These are phyloP conservation scores for Hoplostethus mediterraneus DNA, from an alignment of 2,797 vertebrate genomes.

Conservation along the genomic window DNA sequence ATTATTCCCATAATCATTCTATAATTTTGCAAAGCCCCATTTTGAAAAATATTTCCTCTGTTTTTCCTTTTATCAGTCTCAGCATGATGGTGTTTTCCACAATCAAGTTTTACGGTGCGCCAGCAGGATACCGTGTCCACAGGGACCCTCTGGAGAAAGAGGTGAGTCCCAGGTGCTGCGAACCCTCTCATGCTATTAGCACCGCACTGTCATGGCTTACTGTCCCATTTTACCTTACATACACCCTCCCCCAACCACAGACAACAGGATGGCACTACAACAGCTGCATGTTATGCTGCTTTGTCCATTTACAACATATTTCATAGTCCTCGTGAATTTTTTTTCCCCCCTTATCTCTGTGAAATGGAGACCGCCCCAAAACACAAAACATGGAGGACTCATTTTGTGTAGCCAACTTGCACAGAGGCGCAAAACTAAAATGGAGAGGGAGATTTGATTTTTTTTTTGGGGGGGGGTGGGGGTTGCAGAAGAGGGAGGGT, in stretches of 20 bases:
- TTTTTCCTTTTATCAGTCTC: constrained; percentile 76
- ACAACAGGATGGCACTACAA: constrained; percentile 68
- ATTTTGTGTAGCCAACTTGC: constrained; percentile 78
- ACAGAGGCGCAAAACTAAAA: constrained; percentile 78
- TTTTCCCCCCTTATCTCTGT: constrained; percentile 28
- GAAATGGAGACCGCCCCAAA: constrained; percentile 41
- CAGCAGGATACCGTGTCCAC: constrained; percentile 72
- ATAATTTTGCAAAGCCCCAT: constrained; percentile 12
- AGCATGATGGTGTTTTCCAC: constrained; percentile 81
- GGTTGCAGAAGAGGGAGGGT: constrained; percentile 11
- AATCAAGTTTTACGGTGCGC: constrained; percentile 83
- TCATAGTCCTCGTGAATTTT: constrained; percentile 32
- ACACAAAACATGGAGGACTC: constrained; percentile 72
- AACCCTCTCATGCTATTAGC: constrained; percentile 70
- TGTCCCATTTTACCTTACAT: constrained; percentile 69
- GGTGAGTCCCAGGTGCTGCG: constrained; percentile 79
- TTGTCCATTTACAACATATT: constrained; percentile 57
- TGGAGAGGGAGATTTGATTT: constrained; percentile 72
- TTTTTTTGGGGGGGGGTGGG: background rate
- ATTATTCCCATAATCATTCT: constrained; percentile 37
- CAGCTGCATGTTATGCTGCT: constrained; percentile 69
- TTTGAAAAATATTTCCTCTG: constrained; percentile 33
- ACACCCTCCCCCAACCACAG: constrained; percentile 41
- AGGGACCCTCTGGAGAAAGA: constrained; percentile 73
- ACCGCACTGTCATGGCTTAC: constrained; percentile 62